These are phyloP conservation scores for Neotoma lepida DNA, from an alignment of 2,113 vertebrate species.

Conservation along the genomic window DNA sequence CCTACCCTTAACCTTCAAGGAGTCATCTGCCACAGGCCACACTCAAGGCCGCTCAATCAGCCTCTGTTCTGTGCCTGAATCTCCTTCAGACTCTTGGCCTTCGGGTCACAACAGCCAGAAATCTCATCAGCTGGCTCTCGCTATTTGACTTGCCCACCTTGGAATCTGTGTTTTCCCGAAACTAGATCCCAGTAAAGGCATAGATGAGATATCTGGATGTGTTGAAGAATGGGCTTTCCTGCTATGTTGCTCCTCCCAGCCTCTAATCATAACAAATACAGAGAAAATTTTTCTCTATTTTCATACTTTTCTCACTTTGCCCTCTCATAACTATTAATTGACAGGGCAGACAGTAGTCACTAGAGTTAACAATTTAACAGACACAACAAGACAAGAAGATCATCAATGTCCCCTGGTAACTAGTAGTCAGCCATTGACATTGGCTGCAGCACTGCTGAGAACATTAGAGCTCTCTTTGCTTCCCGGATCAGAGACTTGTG, in stretches of 20 bases:
- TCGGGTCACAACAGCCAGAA: not conserved
- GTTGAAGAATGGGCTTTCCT: not conserved
- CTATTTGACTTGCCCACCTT: not conserved
- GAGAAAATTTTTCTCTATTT: not conserved
- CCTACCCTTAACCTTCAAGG: not conserved
- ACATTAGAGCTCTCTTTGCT: not conserved
- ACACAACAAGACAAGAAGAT: not conserved
- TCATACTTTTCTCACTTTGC: not conserved
- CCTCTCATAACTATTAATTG: conserved; percentile 32
- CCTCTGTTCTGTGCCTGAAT: not conserved
- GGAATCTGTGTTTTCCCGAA: conserved; percentile 30
- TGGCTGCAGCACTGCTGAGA: not conserved
- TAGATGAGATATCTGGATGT: not conserved
- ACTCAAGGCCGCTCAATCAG: no score
- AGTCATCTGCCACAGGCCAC: not conserved
- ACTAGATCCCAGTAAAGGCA: not conserved
- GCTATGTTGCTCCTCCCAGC: not conserved
- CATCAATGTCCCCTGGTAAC: not conserved
- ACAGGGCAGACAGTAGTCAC: not conserved
- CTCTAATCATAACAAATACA: conserved; percentile 26
- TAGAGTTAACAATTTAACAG: conserved; percentile 32
- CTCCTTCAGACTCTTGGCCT: not conserved
- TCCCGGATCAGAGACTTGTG: not conserved
- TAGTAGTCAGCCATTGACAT: not conserved
- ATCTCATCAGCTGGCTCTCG: not conserved